These are phyloP conservation scores for Apis cerana DNA, from an alignment of 1,140 invertebrate genomes.

Conservation along the genomic window DNA sequence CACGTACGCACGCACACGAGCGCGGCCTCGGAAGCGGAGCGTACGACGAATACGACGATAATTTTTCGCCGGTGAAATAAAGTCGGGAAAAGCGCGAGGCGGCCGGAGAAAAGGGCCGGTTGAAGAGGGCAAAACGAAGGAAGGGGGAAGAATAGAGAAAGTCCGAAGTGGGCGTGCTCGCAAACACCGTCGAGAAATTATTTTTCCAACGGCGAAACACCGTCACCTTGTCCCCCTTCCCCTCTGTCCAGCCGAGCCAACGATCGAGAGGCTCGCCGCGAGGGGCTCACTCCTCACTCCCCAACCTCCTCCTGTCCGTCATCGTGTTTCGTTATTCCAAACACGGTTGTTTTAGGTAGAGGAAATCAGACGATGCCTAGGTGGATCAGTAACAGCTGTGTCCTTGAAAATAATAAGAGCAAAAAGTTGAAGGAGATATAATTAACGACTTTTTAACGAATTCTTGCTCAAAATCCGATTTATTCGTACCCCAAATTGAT, in stretches of 20 bases:
- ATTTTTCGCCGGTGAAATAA: conserved; percentile 72
- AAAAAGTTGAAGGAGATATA: no score
- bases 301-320: conserved; percentile 12
- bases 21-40: conserved; percentile 17
- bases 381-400: no score
- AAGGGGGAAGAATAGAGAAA: conserved; percentile 64
- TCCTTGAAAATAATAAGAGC: no score
- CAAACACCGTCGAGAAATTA: conserved; percentile 71
- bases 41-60: conserved; percentile 62
- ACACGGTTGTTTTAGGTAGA: no score
- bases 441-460: no score
- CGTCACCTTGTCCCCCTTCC: conserved; percentile 24
- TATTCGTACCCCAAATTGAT: no score
- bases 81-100: conserved; percentile 70
- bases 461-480: no score
- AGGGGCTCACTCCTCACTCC: conserved; percentile 17
- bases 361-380: no score
- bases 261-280: not conserved
- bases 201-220: conserved; percentile 71
- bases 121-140: conserved; percentile 60
- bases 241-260: conserved; percentile 12
- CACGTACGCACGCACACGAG: conserved; percentile 59
- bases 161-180: conserved; percentile 65
- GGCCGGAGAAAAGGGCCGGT: conserved; percentile 58
- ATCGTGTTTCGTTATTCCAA: not conserved